Base-by-base conservation (phyloP, 2,888 invertebrate species). In the Meliscaeva auricollis region DNA sequence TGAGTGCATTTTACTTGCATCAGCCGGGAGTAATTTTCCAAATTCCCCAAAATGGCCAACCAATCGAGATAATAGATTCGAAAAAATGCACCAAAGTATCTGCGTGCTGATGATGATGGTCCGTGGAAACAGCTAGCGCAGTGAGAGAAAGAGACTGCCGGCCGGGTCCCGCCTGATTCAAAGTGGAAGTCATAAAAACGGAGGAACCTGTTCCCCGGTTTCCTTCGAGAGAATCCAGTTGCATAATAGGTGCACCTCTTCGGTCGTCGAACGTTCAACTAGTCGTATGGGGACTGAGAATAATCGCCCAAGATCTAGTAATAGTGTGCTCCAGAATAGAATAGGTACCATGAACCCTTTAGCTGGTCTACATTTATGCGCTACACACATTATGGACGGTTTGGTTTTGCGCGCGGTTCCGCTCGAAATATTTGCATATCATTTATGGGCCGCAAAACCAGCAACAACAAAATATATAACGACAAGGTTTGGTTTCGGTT, bases 31-130 rank as follows among this genome's bases (percentile, higher is more conserved):
- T 81, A 85, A 85, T 85, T 81, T 81, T 85, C 72, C 76, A 73
- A 85, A 85, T 81, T 85, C 85, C 76, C 66, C 77, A 62, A 85
- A 85, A 85, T 81, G 85, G 85, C 81, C 85, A 85, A 81, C 81
- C 85, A 85, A 85, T 85, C 85, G 81, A 85, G 85, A 85, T 85
- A 85, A 81, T 85, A 76, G 85, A 73, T 69, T 85, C 72, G 73
- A 26, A 73, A 77, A 85, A 85, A 77, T 85, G 76, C 73, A 81
- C 80, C 85, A 62, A 41, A 77, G 70, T 75, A 79, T 60, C 56
- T 74, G 38, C 3, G 54, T 38, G 48, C 72, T n/a, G n/a, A 5
- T 15, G 44, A n/a, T 44, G 44, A n/a, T n/a, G n/a, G n/a, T n/a
- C n/a, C n/a, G n/a, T n/a, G n/a, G n/a, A n/a, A n/a, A n/a, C n/a